These are phyloP conservation scores for Spatulosminthurus flaviceps DNA, from an alignment of 2,888 invertebrate species.

Conservation along the genomic window DNA sequence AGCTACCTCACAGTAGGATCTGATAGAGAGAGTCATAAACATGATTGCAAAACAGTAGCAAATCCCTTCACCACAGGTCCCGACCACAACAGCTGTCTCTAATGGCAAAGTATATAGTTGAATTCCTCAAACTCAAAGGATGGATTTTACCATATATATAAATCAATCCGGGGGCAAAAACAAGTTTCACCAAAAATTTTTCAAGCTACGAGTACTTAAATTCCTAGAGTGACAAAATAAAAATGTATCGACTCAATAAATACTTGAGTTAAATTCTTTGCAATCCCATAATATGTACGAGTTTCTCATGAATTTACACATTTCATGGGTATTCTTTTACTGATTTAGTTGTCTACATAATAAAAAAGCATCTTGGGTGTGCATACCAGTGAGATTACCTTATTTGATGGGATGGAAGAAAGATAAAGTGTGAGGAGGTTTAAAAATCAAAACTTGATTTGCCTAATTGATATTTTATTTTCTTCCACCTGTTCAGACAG, in stretches of 20 bases:
- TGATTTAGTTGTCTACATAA: too few relatives aligned
- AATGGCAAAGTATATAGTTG: not conserved
- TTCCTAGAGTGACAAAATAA: not conserved
- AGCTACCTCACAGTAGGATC: not conserved
- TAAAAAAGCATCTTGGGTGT: too few relatives aligned
- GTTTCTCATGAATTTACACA: too few relatives aligned
- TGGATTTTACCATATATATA: not conserved
- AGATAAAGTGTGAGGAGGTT: too few relatives aligned
- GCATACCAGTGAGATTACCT: too few relatives aligned
- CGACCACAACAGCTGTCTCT: not conserved
- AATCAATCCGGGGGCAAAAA: not conserved
- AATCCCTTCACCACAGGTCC: not conserved
- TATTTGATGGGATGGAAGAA: too few relatives aligned
- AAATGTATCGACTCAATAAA: slow-evolving; percentile 8
- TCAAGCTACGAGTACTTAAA: too few relatives aligned
- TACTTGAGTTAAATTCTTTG: not conserved
- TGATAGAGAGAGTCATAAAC: slow-evolving; percentile 1
- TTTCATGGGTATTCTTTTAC: too few relatives aligned
- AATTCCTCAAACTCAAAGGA: not conserved
- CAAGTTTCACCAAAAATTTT: not conserved
- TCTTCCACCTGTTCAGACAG: too few relatives aligned
- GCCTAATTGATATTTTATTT: too few relatives aligned
- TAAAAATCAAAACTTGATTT: too few relatives aligned
- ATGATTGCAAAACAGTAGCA: slow-evolving; percentile 5
- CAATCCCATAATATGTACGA: too few relatives aligned